Conservation (phyloP, 2,113 vertebrate species). For the Microcebus lehilahytsara region DNA sequence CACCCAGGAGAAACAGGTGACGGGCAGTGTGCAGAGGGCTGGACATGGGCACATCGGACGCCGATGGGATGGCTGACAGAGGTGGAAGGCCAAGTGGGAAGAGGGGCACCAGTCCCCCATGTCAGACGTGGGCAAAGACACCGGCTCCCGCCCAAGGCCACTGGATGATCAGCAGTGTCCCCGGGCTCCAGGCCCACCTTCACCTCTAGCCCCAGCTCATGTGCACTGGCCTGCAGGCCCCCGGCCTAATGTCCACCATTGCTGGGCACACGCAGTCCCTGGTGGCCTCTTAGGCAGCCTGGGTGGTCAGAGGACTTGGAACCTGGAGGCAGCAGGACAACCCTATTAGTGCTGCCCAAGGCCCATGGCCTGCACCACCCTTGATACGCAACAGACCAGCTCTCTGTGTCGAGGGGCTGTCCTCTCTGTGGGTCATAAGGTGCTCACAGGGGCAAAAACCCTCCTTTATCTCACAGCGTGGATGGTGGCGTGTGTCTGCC, state of each 20-base stretch:
- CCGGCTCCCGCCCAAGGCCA: background rate
- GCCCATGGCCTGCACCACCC: background rate
- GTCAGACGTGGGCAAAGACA: background rate
- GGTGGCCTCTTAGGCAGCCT: accelerated
- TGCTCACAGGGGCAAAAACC: no score
- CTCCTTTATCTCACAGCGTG: background rate
- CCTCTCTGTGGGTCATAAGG: background rate
- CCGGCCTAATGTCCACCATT: background rate
- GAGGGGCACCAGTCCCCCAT: background rate
- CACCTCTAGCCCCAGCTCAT: background rate
- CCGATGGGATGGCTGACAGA: no score
- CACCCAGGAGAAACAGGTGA: background rate
- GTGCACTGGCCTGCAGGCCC: background rate
- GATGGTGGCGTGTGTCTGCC: accelerated
- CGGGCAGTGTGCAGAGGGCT: background rate
- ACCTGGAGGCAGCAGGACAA: background rate
- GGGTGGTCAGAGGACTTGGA: background rate
- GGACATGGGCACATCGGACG: background rate
- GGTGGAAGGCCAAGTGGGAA: background rate
- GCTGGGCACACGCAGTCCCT: background rate
- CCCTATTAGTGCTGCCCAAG: accelerated
- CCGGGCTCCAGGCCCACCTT: background rate
- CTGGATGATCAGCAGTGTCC: background rate
- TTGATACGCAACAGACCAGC: background rate
- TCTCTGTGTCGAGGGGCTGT: background rate